Percentiles rank a stretch among this genome's conserved stretches.
Evolutionary conservation across 2,113 vertebrate species (phyloP).

Genomic region (Ailurus styani): DNA sequence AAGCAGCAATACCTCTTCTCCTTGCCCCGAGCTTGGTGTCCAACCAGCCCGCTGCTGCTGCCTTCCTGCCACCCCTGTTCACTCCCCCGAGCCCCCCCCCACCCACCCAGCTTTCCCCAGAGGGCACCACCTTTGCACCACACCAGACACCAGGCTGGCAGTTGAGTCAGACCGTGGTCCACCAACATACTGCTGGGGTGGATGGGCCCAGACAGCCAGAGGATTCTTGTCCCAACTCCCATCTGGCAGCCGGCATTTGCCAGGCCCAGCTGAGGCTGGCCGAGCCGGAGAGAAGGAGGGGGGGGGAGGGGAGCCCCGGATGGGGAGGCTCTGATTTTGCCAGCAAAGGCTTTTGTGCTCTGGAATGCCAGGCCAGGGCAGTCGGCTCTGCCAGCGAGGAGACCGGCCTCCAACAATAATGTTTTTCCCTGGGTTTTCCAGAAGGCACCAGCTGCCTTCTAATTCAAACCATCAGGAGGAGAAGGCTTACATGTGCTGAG

Average conservation of each 20-base stretch:
- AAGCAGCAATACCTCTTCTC: neutral
- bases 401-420: slow-evolving; percentile 62
- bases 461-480: slow-evolving; percentile 61
- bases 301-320: neutral
- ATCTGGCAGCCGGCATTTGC: neutral
- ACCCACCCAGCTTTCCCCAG: fast-evolving
- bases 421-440: slow-evolving; percentile 65
- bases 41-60: neutral
- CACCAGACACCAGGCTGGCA: neutral
- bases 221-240: slow-evolving; percentile 2
- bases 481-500: neutral
- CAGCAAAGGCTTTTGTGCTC: slow-evolving; percentile 49
- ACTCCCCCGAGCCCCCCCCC: fast-evolving
- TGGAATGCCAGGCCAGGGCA: slow-evolving; percentile 37
- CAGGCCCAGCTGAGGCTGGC: neutral
- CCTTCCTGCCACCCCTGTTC: neutral
- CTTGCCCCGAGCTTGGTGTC: neutral
- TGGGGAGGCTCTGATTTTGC: slow-evolving; percentile 34
- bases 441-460: slow-evolving; percentile 61
- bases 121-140: neutral
- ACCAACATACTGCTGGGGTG: neutral
- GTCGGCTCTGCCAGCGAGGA: slow-evolving; percentile 26
- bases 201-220: neutral
- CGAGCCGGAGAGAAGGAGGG: neutral
- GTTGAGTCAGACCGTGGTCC: slow-evolving; percentile 1